Evolutionary conservation across 2,888 invertebrate genomes (phyloP), one percentile per base, ranked within the genome.

Genomic region (Enchytraeus crypticus): DNA sequence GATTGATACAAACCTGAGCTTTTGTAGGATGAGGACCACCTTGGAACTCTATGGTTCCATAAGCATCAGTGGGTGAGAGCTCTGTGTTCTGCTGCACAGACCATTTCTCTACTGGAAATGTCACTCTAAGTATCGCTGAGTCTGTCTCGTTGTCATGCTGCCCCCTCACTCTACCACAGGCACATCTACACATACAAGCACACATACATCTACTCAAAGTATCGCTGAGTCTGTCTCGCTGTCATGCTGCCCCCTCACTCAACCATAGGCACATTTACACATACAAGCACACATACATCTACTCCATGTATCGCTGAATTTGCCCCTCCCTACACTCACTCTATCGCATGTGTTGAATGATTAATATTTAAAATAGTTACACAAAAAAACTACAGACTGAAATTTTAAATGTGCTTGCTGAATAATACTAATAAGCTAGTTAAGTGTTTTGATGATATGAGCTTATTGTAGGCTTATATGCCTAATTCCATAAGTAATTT

Each of bases 11-110:
- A n/a, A 92, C 93, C 85, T 93, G 92, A 58, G 95, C 93, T 83
- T 95, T 95, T 71, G 90, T 91, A 1, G 93, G 92, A 84, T 95
- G 93, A 1, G 93, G 90, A 49, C 92, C 92, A 18, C 95, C 96
- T 80, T 97, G 95, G 80, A 98, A 98, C 81, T 97, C 95, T 68
- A 98, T 88, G 56, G 91, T 93, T 53, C 97, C 98, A 77, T 91
- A 97, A 1, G 97, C 93, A 79, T 98, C 93, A 0, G 97, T 97
- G n/a, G 92, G 88, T 57, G 86, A 85, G 1, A 88, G 81, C 64
- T 87, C 85, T 3, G 97, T 96, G 80, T 96, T 92, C 72, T 87
- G 85, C 49, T 87, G 85, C 0, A 92, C 89, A 66, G 87, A 83
- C 95, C 95, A 95, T 71, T 71, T 67, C 60, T 76, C 76, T n/a